Percentiles rank a stretch among this genome's conserved stretches.
Conservation (phyloP, 2,113 vertebrate species). For the Anhinga rufa region DNA sequence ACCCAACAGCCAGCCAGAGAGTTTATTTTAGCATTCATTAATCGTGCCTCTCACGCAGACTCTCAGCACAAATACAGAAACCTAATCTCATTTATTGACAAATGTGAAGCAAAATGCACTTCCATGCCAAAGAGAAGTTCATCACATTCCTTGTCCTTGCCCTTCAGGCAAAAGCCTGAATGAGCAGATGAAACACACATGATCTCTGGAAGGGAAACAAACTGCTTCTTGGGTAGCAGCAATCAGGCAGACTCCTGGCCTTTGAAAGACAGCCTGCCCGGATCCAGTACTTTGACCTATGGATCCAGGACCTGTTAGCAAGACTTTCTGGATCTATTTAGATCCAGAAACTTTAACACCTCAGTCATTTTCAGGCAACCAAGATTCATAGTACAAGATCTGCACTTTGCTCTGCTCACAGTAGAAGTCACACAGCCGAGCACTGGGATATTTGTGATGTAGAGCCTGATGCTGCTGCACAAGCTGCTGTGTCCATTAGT, state of each 20-base stretch:
- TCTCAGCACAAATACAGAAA: conserved; percentile 44
- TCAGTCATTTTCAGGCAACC: neutral
- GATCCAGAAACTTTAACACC: no score
- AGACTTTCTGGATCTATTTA: neutral
- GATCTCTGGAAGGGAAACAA: neutral
- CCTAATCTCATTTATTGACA: conserved; percentile 54
- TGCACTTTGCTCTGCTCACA: neutral
- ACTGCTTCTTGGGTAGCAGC: neutral
- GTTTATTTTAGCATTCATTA: conserved; percentile 41
- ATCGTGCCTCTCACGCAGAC: neutral
- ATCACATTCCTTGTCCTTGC: conserved; percentile 49
- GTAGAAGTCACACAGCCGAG: neutral
- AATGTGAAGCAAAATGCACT: conserved; percentile 52
- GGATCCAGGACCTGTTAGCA: neutral
- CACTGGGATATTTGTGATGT: neutral
- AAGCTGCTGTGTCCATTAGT: neutral
- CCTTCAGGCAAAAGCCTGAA: conserved; percentile 44
- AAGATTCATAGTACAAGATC: neutral
- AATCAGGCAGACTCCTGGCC: neutral
- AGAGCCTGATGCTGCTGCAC: neutral
- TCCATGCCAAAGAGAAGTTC: conserved; percentile 32
- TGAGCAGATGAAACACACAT: neutral
- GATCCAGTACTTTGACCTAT: neutral
- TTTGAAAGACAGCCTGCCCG: neutral
- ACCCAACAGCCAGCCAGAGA: conserved; percentile 1